Conservation (phyloP, 1,140 invertebrate genomes). For the Steinernema feltiae region DNA sequence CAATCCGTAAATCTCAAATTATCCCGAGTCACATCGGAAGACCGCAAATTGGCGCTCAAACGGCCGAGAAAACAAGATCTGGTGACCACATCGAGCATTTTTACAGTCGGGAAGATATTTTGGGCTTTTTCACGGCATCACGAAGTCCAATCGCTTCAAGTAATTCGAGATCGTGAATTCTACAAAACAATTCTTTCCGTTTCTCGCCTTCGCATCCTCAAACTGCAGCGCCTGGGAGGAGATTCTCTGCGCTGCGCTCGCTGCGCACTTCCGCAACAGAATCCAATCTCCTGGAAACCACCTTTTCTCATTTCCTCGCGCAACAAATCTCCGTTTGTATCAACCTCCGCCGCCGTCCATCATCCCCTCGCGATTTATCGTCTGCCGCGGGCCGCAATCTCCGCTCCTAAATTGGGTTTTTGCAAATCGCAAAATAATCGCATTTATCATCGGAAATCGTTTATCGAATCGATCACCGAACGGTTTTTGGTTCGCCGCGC, state of each 20-base stretch:
- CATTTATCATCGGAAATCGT: slow-evolving; percentile 10
- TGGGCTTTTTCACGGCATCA: too few species aligned
- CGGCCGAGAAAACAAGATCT: too few species aligned
- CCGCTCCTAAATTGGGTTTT: slow-evolving; percentile 11
- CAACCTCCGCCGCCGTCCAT: neutral
- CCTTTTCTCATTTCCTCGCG: neutral
- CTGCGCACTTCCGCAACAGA: neutral
- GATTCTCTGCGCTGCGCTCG: too few species aligned
- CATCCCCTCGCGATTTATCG: neutral
- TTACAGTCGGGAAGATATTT: too few species aligned
- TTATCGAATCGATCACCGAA: neutral
- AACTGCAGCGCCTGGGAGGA: too few species aligned
- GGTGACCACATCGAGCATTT: too few species aligned
- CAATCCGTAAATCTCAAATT: too few species aligned
- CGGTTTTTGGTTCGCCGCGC: neutral
- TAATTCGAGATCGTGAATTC: too few species aligned
- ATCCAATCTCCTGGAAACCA: neutral
- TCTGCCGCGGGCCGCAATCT: slow-evolving; percentile 13
- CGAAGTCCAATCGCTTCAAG: too few species aligned
- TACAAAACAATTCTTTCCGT: too few species aligned
- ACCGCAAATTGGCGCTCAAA: neutral
- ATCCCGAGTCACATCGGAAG: too few species aligned
- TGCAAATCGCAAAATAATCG: slow-evolving; percentile 2
- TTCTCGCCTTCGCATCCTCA: too few species aligned
- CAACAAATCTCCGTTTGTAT: neutral